Percentiles rank a stretch among this genome's conserved stretches.
Conservation (phyloP, 2,797 vertebrate species). For the Artibeus jamaicensis region DNA sequence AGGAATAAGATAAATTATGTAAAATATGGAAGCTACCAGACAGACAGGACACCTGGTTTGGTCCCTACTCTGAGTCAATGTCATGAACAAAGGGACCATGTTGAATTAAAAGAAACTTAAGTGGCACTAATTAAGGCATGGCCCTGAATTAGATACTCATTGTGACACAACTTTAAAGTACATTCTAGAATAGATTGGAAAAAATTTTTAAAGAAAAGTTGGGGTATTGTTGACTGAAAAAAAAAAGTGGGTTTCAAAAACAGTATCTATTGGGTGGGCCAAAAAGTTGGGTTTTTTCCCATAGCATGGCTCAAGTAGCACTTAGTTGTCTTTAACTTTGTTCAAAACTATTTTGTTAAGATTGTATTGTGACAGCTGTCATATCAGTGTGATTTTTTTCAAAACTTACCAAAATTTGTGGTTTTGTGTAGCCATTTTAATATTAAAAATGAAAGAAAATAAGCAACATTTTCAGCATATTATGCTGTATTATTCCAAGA, state of each 20-base stretch:
- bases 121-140: not conserved
- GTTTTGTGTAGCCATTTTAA: no score
- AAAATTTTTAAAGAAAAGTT: not conserved
- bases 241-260: not conserved
- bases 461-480: no score
- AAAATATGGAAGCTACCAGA: not conserved
- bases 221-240: not conserved
- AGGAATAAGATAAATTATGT: not conserved
- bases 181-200: not conserved
- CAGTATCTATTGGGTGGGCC: not conserved
- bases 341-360: no score
- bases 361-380: no score
- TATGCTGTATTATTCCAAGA: no score
- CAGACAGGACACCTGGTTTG: not conserved
- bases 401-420: no score
- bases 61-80: not conserved
- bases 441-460: no score
- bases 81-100: not conserved
- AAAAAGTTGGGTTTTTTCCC: no score
- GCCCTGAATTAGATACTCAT: not conserved
- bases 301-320: no score
- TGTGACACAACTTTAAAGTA: not conserved
- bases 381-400: no score
- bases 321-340: no score
- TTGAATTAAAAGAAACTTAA: not conserved